Base-by-base conservation (phyloP, 2,113 vertebrate species). In the Daubentonia madagascariensis region DNA sequence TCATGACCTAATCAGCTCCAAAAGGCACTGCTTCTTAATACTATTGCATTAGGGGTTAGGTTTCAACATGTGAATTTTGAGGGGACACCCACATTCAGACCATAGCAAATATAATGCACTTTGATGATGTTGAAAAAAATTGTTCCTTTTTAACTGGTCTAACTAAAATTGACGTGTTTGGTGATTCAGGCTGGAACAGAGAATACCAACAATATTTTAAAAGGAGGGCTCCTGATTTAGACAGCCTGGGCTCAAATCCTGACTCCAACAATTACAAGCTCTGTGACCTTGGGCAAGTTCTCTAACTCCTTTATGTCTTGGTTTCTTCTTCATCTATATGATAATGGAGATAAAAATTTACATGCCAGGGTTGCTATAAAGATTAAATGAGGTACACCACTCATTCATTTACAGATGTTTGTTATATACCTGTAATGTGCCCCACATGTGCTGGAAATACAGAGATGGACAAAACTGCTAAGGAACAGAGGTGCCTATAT, bases 391-490 rank as follows among this genome's bases (percentile, higher is more conserved):
- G 22, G 11, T 9, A 12, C 16, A 25, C 11, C 3, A 8, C 35
- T 83, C 8, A 16, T 52, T 48, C 25, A 7, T 54, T 61, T 40
- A 3, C 37, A n/a, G 37, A 28, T 30, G 16, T 25, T 73, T 43
- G 6, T 43, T 70, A 8, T 48, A 2, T 9, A 37, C 14, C n/a
- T 91, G 40, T 25, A 59, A 10, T 3, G 4, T 48, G 40, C 8
- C 23, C 28, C 14, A 5, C n/a, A 8, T 8, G 16, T 0, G 11
- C 40, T 18, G 0, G 22, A 17, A 14, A 63, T 18, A n/a, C 16
- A 72, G 25, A 23, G 70, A 10, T 50, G 18, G 32, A 84, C 35
- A 48, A 79, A 65, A 70, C 12, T 18, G 13, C 22, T 45, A 37
- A 50, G 30, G 68, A 76, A 54, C 50, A 67, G 65, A 20, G n/a